Evolutionary conservation across 2,888 invertebrate species (phyloP), one percentile per base, ranked within the genome.

Genomic region (Habroteleia sp.): DNA sequence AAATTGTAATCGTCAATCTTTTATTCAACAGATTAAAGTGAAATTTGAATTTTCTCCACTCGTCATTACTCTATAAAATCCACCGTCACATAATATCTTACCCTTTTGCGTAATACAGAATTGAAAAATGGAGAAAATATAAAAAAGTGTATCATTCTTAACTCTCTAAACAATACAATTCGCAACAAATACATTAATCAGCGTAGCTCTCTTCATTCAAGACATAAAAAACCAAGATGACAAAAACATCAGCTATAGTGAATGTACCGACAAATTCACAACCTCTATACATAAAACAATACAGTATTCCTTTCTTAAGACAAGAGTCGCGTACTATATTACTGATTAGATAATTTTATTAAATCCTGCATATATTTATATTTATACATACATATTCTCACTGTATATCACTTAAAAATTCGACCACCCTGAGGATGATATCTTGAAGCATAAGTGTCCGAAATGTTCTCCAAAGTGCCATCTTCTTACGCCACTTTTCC

Each of bases 351-450:
- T 63, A 63, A 63, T 63, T 63, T 63, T 31, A 65, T 65, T 65
- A 65, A 65, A 65, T 65, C 17, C 52, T 65, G 65, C 65, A 65
- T 52, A 65, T 52, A 65, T 65, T 65, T 52, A 65, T 65, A 65
- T 65, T 65, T 65, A 65, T 65, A 52, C 65, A 65, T 65, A 52
- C 52, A 52, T 65, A 71, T 71, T 62, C 69, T 62, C 69, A 62
- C 69, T 68, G 52, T 71, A 71, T 71, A 62, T 71, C 69, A 71
- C 62, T 60, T 42, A 62, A 71, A 71, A 62, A 62, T 60, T 54
- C 62, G 60, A 71, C 54, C 69, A 71, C 69, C 69, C 52, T 62
- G 52, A 71, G 62, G 69, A 71, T 71, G 69, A 69, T 52, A 69
- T 50, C 60, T 60, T 52, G 69, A 50, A 60, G 35, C 50, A 60